Conservation (phyloP, 2,113 vertebrate species). For the Thinocorus orbignyianus region DNA sequence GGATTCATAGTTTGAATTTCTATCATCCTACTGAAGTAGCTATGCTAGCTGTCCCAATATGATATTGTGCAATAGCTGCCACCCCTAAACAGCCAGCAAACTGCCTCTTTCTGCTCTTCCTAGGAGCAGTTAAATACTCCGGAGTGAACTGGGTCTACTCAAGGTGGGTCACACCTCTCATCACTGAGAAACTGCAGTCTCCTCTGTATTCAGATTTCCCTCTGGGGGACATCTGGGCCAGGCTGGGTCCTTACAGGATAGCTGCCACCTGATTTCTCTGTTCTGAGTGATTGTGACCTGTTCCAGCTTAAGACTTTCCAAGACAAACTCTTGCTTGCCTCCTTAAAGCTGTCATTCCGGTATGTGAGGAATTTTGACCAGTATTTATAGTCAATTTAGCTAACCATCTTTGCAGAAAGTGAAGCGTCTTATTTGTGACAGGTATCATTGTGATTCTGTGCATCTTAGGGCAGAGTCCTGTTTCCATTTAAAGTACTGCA, state of each 20-base stretch:
- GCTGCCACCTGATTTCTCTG: background rate
- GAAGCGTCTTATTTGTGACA: background rate
- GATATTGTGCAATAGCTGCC: background rate
- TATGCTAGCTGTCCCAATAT: background rate
- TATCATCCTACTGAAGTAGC: background rate
- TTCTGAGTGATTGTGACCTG: background rate
- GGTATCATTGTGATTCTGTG: background rate
- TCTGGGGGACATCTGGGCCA: background rate
- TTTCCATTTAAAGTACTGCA: background rate
- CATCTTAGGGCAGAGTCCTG: background rate
- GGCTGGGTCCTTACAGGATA: fast-evolving
- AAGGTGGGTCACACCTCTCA: background rate
- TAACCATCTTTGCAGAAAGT: background rate
- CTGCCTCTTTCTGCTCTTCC: background rate
- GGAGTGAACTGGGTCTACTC: background rate
- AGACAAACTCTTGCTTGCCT: background rate
- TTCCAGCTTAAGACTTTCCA: background rate
- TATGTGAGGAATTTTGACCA: background rate
- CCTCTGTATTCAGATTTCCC: background rate
- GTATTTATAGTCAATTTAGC: background rate
- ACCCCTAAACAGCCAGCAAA: background rate
- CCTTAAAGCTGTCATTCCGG: background rate
- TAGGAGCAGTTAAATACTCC: background rate
- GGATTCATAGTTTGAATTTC: background rate
- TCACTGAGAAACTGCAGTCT: background rate